Conservation (phyloP, 2,113 vertebrate genomes). For the Cygnus buccinator region DNA sequence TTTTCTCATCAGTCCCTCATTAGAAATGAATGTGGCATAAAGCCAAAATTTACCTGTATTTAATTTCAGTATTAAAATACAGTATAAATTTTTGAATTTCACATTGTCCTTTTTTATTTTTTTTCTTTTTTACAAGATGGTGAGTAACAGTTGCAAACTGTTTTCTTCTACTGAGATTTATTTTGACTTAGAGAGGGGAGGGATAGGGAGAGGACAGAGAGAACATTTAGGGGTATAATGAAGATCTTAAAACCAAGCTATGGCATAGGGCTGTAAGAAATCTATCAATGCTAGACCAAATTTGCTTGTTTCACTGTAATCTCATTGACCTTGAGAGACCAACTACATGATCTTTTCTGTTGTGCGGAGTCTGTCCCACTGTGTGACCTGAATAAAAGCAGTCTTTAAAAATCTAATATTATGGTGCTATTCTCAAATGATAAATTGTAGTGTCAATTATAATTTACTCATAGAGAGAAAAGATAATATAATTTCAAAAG, state of each 20-base stretch:
- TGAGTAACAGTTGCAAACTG: neutral
- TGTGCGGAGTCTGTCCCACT: neutral
- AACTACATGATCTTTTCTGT: neutral
- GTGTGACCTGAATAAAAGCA: constrained; percentile 10
- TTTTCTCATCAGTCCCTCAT: neutral
- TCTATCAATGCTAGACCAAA: neutral
- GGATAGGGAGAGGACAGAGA: too few species aligned
- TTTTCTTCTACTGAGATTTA: neutral
- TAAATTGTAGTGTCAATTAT: constrained; percentile 12
- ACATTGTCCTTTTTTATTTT: neutral
- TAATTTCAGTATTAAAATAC: neutral
- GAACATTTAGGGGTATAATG: neutral
- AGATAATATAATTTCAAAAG: neutral
- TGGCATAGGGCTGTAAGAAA: neutral
- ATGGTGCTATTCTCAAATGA: neutral
- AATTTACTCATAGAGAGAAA: constrained; percentile 15
- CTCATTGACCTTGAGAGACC: neutral
- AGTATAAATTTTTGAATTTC: neutral
- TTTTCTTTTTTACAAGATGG: neutral
- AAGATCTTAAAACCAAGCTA: neutral
- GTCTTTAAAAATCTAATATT: neutral
- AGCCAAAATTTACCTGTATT: neutral
- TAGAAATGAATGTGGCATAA: neutral
- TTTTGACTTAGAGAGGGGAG: neutral
- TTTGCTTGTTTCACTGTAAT: neutral